Evolutionary conservation across 2,888 invertebrate genomes (phyloP), one percentile per base, ranked within the genome.

Genomic region (Busseola fusca): DNA sequence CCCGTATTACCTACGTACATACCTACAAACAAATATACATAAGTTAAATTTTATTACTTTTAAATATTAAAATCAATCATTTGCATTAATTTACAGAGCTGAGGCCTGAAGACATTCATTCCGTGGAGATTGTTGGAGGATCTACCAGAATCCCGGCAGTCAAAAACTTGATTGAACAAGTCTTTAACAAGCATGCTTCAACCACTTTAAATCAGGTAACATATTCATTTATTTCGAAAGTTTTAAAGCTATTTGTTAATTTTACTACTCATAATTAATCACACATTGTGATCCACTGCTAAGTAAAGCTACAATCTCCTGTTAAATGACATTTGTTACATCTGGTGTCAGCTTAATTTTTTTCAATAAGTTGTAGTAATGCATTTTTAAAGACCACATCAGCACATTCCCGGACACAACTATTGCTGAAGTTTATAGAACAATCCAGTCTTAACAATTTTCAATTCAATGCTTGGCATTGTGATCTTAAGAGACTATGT

Each of bases 101-200:
- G 75, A 96, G 97, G 74, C 90, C 97, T 67, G 98, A 98, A 70
- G 99, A 99, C 68, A 98, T 99, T 84, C 97, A 98, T 91, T 97
- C 99, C 0, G 98, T 99, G 42, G 99, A 99, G 94, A 97, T 99
- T 84, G 98, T 99, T 52, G 99, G 99, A 56, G 99, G 99, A 16
- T 98, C 98, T 1, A 98, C 98, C 66, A 97, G 99, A 86, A 98
- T 99, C 86, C 99, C 99, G 6, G 97, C 98, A 42, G 97, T 99
- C 68, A 99, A 99, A 93, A 96, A 96, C 74, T 93, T 99, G 72
- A 98, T 99, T 83, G 98, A 98, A 89, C 97, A 98, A 91, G 97
- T 99, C 1, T 98, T 98, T 90, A 97, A 97, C 71, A 98, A 98
- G 89, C 96, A 97, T 62, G 97, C 98, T 10, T 98, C 98, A 81